Evolutionary conservation across 1,140 invertebrate species (phyloP).

Genomic region (Melipona quadrifasciata): DNA sequence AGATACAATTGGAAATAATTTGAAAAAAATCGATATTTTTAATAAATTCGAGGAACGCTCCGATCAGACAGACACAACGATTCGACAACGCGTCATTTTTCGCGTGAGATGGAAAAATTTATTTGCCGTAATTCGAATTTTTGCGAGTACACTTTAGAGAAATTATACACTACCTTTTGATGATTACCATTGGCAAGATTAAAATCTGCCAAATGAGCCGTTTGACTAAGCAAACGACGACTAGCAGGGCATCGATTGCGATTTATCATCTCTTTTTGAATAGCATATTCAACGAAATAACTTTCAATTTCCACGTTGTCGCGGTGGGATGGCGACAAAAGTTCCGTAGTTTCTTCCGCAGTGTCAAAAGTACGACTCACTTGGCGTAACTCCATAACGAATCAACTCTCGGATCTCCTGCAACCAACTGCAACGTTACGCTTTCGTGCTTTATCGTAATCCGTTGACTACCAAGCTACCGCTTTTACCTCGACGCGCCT

Average conservation of each 20-base stretch:
- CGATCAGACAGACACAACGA: not conserved
- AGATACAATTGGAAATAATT: not conserved
- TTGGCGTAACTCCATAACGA: slow-evolving; percentile 75
- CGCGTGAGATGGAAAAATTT: too few species aligned
- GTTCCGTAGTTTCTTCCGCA: slow-evolving; percentile 74
- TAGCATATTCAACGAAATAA: slow-evolving; percentile 76
- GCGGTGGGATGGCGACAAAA: slow-evolving; percentile 67
- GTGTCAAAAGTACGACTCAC: slow-evolving; percentile 68
- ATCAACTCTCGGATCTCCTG: not conserved
- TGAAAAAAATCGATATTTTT: not conserved
- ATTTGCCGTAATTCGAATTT: too few species aligned
- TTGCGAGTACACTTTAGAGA: not conserved
- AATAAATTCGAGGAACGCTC: not conserved
- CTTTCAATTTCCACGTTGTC: slow-evolving; percentile 71
- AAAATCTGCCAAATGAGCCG: slow-evolving; percentile 65
- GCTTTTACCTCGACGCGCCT: not conserved
- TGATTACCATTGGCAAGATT: slow-evolving; percentile 72
- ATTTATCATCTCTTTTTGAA: slow-evolving; percentile 77
- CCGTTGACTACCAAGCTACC: not conserved
- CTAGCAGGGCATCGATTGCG: slow-evolving; percentile 74
- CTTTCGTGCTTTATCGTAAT: not conserved
- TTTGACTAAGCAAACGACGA: slow-evolving; percentile 73
- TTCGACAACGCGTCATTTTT: not conserved
- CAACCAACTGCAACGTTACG: not conserved
- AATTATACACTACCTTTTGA: slow-evolving; percentile 67